phyloP scores from a whole-genome alignment of 2,113 vertebrate genomes.

The Nothobranchius furzeri region DNA sequence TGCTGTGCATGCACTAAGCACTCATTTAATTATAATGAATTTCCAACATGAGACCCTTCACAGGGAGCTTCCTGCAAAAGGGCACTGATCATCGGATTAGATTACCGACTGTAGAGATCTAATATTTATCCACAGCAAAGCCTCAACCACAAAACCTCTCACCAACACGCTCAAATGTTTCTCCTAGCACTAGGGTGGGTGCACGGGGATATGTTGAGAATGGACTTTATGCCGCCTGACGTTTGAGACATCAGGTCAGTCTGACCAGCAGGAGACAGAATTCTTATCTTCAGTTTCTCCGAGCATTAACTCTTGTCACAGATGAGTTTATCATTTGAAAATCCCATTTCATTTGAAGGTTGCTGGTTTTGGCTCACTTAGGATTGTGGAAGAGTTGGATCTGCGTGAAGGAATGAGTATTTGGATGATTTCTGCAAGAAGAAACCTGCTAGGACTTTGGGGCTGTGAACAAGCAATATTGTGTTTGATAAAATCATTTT shows the following conservation, averaged over 20 bases:
- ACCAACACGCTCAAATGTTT: constrained; percentile 12
- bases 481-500: too few relatives aligned
- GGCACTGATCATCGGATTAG: constrained; percentile 78
- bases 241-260: constrained; percentile 62
- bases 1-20: constrained; percentile 61
- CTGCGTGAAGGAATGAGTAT: too few relatives aligned
- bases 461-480: too few relatives aligned
- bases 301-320: constrained; percentile 30
- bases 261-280: constrained; percentile 51
- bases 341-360: not conserved
- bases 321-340: constrained; percentile 17
- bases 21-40: constrained; percentile 79
- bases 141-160: constrained; percentile 30
- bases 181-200: not conserved
- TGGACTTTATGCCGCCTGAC: constrained; percentile 70
- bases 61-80: constrained; percentile 76
- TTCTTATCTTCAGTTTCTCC: constrained; percentile 32
- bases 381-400: too few relatives aligned
- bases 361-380: too few relatives aligned
- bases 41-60: constrained; percentile 60
- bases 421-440: not conserved
- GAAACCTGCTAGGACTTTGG: too few relatives aligned
- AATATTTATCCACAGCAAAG: constrained; percentile 64
- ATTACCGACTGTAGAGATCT: constrained; percentile 75
- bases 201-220: constrained; percentile 52